Evolutionary conservation across 2,888 invertebrate species (phyloP).

Genomic region (Hirtodrosophila alboralis): DNA sequence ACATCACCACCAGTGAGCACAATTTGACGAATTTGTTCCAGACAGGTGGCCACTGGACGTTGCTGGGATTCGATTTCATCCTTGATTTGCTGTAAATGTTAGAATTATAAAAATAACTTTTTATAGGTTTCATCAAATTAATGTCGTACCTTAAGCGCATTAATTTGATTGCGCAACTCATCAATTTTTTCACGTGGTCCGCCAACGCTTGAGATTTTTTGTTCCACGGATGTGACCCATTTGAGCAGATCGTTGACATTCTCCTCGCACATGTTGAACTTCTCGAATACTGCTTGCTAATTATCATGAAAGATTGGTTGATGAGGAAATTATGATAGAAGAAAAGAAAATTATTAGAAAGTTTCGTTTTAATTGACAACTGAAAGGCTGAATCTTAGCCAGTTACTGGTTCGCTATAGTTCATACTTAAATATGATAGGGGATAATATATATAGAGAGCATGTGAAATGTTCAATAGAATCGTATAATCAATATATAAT

Average conservation of each 20-base stretch:
- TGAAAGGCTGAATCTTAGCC: conserved; percentile 23
- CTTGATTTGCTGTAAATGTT: conserved; percentile 89
- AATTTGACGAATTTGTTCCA: conserved; percentile 95
- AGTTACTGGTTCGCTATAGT: conserved; percentile 17
- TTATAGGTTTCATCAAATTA: not conserved
- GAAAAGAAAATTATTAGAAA: conserved; percentile 38
- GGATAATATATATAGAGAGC: conserved; percentile 10
- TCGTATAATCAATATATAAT: conserved; percentile 40
- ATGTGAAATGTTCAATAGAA: conserved; percentile 27
- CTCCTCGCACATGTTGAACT: conserved; percentile 95
- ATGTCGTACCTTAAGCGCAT: conserved; percentile 90
- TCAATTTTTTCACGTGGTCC: conserved; percentile 94
- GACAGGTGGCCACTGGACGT: conserved; percentile 92
- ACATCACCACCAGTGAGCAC: conserved; percentile 95
- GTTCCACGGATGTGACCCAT: conserved; percentile 94
- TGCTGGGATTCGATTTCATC: conserved; percentile 95
- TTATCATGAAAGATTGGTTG: conserved; percentile 24
- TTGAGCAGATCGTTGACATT: conserved; percentile 92
- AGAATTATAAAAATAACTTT: not conserved
- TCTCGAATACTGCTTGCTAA: conserved; percentile 98
- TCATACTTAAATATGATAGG: conserved; percentile 35
- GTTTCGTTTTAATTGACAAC: no score
- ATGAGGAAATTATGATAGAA: conserved; percentile 20
- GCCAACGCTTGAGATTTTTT: conserved; percentile 92
- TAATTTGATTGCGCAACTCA: conserved; percentile 94